Evolutionary conservation across 2,888 invertebrate species (phyloP), one percentile per base, ranked within the genome.

Genomic region (Ephialtes manifestator): DNA sequence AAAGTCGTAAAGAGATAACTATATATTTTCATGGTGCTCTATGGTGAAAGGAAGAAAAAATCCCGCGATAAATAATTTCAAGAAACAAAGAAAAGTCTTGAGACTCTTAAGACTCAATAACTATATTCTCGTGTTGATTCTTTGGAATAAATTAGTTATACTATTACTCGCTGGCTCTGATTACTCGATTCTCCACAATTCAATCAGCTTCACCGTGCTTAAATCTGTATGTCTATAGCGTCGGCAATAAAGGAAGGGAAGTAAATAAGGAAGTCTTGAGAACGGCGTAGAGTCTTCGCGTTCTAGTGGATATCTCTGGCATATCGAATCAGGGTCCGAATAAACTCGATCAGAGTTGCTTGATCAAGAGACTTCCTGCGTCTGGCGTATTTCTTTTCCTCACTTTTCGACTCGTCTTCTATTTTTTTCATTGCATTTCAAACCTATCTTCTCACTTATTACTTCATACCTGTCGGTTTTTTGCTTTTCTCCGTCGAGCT

Each of bases 401-500:
- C 10, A 20, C 39, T 39, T 39, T 11, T 13, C 11, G 5, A 11
- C 11, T 51, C 46, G 35, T 7, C 35, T 35, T 51, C 8, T 51
- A 15, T n/a, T 10, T 63, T 51, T 63, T 68, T 8, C 71, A 13
- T 43, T 51, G 43, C 20, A 4, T 46, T 13, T 51, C 74, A 39
- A 68, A 68, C 4, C 24, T 28, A n/a, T 0, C 7, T 3, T n/a
- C 13, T n/a, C 13, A 46, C 15, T 46, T 15, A 5, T 68, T 46
- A 7, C 0, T 67, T 20, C 3, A 20, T 94, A 98, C 98, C 98
- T 97, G 95, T 99, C 99, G 48, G 99, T 99, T 95, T 99, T 99
- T 94, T 98, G 97, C 93, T 99, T 99, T 94, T 99, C 99, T 58
- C 97, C 97, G 91, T 99, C 99, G 90, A 99, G 95, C 93, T 99